Conservation (phyloP, 1,140 invertebrate species). For the Bombus picipes region DNA sequence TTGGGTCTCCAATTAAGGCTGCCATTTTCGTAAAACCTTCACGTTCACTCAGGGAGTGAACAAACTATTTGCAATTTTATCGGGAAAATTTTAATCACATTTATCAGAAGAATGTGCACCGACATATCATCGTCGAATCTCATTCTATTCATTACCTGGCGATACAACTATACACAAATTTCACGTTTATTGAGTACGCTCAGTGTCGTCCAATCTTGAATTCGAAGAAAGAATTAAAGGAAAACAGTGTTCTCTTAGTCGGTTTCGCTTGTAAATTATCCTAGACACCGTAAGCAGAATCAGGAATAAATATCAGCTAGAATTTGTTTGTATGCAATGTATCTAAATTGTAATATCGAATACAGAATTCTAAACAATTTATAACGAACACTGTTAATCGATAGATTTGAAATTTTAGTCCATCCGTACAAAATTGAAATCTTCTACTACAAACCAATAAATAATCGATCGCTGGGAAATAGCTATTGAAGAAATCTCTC, state of each 20-base stretch:
- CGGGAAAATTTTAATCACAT: not conserved
- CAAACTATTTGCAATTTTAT: not conserved
- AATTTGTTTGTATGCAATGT: not conserved
- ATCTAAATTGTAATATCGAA: not conserved
- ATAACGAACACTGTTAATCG: not conserved
- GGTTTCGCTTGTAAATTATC: not conserved
- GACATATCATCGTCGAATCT: not conserved
- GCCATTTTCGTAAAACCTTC: constrained; percentile 63
- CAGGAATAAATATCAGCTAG: not conserved
- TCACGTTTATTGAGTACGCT: not conserved
- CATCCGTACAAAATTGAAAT: not conserved
- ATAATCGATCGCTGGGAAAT: not conserved
- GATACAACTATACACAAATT: too few relatives aligned
- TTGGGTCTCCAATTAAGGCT: constrained; percentile 71
- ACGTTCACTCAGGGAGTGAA: not conserved
- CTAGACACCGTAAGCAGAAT: not conserved
- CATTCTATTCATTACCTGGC: not conserved
- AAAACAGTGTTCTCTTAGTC: not conserved
- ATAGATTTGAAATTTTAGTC: not conserved
- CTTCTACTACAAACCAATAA: not conserved
- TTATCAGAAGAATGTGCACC: constrained; percentile 11
- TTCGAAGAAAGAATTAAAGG: not conserved
- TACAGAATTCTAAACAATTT: not conserved
- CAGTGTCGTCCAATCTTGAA: not conserved
- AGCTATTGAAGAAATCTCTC: not conserved